Evolutionary conservation across 2,113 vertebrate species (phyloP).

Genomic region (Oophaga pumilio): DNA sequence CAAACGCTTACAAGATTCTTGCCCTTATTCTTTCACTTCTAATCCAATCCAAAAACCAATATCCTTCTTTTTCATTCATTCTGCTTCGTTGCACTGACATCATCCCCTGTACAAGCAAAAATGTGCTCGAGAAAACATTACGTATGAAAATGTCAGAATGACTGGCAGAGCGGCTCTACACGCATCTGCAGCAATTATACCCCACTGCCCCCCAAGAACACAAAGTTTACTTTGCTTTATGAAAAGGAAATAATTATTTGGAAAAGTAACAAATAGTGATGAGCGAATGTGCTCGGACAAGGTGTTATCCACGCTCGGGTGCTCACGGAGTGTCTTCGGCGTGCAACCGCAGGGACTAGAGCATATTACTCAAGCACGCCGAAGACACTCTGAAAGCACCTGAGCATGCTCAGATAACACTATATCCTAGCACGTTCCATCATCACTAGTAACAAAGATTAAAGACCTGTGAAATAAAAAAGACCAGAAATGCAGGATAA

Average conservation of each 20-base stretch:
- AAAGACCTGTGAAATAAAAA: slow-evolving; percentile 25
- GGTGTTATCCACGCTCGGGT: too few species aligned
- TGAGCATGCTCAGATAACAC: too few species aligned
- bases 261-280: neutral
- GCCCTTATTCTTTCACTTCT: slow-evolving; percentile 55
- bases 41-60: slow-evolving; percentile 45
- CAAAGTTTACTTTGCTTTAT: slow-evolving; percentile 39
- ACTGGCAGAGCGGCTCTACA: neutral
- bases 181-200: slow-evolving; percentile 22
- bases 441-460: neutral
- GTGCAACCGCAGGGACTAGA: too few species aligned
- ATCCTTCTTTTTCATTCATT: slow-evolving; percentile 43
- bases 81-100: slow-evolving; percentile 43
- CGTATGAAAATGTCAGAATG: slow-evolving; percentile 32
- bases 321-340: too few species aligned
- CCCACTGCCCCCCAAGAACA: slow-evolving; percentile 18
- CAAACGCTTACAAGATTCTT: slow-evolving; percentile 16
- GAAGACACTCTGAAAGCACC: too few species aligned
- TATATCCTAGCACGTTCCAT: too few species aligned
- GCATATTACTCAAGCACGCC: too few species aligned
- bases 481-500: neutral
- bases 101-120: slow-evolving; percentile 6
- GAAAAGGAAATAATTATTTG: slow-evolving; percentile 40
- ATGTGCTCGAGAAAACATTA: slow-evolving; percentile 3
- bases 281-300: too few species aligned